These are phyloP conservation scores for Paraescarpia echinospica DNA, from an alignment of 1,140 invertebrate genomes.

Conservation along the genomic window DNA sequence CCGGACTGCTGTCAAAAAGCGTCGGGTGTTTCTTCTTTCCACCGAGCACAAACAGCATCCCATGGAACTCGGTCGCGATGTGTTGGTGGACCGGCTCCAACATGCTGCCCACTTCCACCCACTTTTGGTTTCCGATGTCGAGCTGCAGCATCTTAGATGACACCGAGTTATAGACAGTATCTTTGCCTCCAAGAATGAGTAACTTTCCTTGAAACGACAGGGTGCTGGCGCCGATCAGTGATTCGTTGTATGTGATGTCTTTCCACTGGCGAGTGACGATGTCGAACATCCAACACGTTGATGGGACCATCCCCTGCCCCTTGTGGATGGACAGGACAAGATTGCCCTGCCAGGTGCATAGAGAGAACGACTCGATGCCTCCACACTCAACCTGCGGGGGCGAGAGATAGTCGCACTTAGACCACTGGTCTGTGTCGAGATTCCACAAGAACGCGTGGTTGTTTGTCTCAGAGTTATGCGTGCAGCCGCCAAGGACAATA, in stretches of 20 bases:
- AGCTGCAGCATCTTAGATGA: not conserved
- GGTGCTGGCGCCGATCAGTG: not conserved
- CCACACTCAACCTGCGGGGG: not conserved
- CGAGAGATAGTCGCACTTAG: not conserved
- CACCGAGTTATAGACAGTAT: not conserved
- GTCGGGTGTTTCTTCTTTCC: not conserved
- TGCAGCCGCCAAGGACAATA: not conserved
- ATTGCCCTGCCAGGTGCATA: not conserved
- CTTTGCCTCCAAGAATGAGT: not conserved
- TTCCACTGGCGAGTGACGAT: not conserved
- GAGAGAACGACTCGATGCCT: not conserved
- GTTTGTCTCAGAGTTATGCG: not conserved
- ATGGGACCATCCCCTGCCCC: not conserved
- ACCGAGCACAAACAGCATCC: not conserved
- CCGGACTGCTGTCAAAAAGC: not conserved
- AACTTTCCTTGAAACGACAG: not conserved
- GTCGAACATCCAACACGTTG: not conserved
- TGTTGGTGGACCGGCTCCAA: not conserved
- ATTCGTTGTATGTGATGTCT: not conserved
- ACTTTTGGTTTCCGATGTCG: not conserved
- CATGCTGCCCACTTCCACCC: not conserved
- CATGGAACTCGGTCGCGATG: not conserved
- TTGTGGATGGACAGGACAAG: not conserved
- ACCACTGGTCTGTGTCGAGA: not conserved
- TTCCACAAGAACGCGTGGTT: not conserved